Evolutionary conservation across 2,888 invertebrate species (phyloP).

Genomic region (Mimas tiliae): DNA sequence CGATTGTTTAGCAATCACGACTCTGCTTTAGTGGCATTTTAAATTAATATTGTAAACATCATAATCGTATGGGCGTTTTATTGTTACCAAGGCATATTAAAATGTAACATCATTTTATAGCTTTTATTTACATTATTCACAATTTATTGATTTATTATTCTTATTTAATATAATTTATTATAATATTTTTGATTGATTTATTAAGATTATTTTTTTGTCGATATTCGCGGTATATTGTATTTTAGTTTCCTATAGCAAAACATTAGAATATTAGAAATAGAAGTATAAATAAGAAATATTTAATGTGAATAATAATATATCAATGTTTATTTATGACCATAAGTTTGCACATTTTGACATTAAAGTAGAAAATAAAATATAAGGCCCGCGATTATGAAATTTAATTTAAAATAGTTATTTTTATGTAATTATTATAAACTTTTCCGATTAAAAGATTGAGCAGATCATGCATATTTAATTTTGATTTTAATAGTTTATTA

Average conservation of each 20-base stretch:
- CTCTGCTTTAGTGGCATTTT: slow-evolving; percentile 59
- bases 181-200: no score
- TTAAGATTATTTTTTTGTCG: no score
- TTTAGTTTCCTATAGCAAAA: no score
- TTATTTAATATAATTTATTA: background rate
- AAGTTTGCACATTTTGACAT: no score
- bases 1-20: slow-evolving; percentile 62
- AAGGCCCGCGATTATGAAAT: no score
- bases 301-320: no score
- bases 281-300: no score
- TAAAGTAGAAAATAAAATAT: no score
- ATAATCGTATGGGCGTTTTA: slow-evolving; percentile 27
- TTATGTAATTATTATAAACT: background rate
- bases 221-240: no score
- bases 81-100: background rate
- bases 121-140: background rate
- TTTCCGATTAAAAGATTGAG: background rate
- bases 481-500: slow-evolving; percentile 27
- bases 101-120: background rate
- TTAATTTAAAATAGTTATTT: no score
- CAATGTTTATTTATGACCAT: no score
- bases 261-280: no score
- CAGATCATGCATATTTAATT: background rate
- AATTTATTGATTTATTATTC: background rate
- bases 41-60: slow-evolving; percentile 70